phyloP scores from a whole-genome alignment of 2,113 vertebrate genomes.

The Cyanoderma ruficeps region DNA sequence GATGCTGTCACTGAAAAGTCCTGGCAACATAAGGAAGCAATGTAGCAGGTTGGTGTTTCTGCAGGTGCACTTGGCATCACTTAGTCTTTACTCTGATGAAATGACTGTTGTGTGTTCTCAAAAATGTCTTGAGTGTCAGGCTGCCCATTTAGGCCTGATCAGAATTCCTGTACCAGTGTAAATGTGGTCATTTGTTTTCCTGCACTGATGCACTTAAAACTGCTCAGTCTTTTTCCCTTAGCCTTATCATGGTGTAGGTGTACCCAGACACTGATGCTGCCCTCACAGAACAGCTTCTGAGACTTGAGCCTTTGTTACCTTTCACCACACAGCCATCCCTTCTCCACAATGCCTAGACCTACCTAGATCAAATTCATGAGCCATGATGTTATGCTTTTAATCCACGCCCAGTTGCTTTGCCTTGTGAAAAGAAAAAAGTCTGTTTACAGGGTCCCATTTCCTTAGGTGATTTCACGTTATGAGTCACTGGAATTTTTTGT shows the following conservation, averaged over 20 bases:
- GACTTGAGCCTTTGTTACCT: not conserved
- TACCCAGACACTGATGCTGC: not conserved
- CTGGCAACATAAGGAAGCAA: accelerated
- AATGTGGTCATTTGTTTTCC: not conserved
- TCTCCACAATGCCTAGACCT: not conserved
- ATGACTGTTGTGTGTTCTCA: not conserved
- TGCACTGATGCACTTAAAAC: not conserved
- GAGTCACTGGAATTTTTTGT: not conserved
- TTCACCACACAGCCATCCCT: not conserved
- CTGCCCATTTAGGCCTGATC: not conserved
- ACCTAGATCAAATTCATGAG: not conserved
- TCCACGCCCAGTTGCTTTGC: not conserved
- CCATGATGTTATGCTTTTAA: accelerated
- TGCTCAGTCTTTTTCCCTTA: not conserved
- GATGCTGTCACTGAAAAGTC: not conserved
- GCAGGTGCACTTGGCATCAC: not conserved
- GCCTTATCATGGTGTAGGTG: not conserved
- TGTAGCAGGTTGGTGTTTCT: not conserved
- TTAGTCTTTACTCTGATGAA: not conserved
- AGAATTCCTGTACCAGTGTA: not conserved
- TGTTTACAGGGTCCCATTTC: not conserved
- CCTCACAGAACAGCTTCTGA: not conserved
- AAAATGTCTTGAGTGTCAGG: not conserved
- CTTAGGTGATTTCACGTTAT: not conserved
- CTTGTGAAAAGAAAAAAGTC: not conserved